Conservation (phyloP, 2,888 invertebrate species). For the Amiota communis region DNA sequence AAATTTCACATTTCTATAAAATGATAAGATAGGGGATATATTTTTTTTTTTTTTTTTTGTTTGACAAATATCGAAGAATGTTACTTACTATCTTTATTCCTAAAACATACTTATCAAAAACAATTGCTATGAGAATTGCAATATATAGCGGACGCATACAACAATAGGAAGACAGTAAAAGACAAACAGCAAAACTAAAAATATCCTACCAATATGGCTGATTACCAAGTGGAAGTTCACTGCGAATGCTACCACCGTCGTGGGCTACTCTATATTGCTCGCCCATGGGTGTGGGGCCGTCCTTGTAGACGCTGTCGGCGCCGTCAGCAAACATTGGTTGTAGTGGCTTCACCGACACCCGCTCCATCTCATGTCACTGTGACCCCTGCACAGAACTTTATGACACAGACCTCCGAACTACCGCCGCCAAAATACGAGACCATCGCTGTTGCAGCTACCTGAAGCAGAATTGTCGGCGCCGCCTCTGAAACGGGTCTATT, state of each 20-base stretch:
- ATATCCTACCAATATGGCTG: constrained; percentile 42
- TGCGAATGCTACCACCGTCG: constrained; percentile 58
- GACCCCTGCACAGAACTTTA: constrained; percentile 24
- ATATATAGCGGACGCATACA: not conserved
- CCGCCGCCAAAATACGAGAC: constrained; percentile 3
- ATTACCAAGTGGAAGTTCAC: constrained; percentile 50
- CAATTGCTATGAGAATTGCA: not conserved
- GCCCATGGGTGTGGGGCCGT: constrained; percentile 49
- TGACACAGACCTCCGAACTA: constrained; percentile 4
- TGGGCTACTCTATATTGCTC: constrained; percentile 43
- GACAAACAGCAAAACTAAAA: not conserved
- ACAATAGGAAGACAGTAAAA: constrained; percentile 3
- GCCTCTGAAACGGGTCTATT: too few relatives aligned
- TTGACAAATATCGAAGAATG: too few relatives aligned
- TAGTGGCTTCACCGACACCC: constrained; percentile 45
- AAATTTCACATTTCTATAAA: not conserved
- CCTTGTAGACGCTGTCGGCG: constrained; percentile 59
- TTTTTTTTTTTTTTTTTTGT: too few relatives aligned
- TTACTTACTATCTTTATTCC: not conserved
- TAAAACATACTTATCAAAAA: not conserved
- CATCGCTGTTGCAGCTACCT: not conserved
- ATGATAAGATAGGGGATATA: constrained; percentile 54
- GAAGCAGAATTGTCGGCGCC: not conserved
- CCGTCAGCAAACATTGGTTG: constrained; percentile 43
- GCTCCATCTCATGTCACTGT: constrained; percentile 39